phyloP scores from a whole-genome alignment of 2,113 vertebrate species.

The Sapajus apella region DNA sequence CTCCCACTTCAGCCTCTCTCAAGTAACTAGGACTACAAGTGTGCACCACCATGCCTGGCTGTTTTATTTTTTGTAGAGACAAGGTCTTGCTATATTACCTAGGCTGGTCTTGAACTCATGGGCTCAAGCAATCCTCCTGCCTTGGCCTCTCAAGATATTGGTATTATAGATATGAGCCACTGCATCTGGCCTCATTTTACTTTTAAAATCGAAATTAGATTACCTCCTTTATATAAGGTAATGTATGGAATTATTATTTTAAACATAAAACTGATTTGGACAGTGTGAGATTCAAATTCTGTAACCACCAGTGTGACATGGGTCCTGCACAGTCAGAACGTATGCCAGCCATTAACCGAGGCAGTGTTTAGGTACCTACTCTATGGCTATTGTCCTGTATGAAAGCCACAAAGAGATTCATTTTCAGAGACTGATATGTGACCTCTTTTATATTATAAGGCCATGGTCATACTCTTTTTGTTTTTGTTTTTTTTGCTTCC shows the following conservation, averaged over 20 bases:
- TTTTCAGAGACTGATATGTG: background rate
- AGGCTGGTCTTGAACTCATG: too few relatives aligned
- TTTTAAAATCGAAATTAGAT: slow-evolving; percentile 28
- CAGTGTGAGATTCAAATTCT: background rate
- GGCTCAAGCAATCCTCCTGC: too few relatives aligned
- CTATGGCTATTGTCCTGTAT: background rate
- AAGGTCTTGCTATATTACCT: too few relatives aligned
- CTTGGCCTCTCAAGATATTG: too few relatives aligned
- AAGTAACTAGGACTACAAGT: too few relatives aligned
- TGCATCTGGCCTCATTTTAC: background rate
- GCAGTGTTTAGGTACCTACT: background rate
- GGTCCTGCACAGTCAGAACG: background rate
- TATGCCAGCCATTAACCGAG: background rate
- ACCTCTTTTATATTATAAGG: background rate
- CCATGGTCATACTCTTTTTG: background rate
- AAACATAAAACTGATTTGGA: background rate
- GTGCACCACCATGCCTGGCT: too few relatives aligned
- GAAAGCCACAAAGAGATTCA: background rate
- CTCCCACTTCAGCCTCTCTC: too few relatives aligned
- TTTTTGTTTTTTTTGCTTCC: too few relatives aligned
- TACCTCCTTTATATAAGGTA: slow-evolving; percentile 8
- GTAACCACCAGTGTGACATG: background rate
- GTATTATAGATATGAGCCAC: too few relatives aligned
- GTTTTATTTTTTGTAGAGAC: too few relatives aligned
- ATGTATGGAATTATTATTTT: background rate